Base-by-base conservation (phyloP, 2,113 vertebrate species). In the Trematocara variabile region DNA sequence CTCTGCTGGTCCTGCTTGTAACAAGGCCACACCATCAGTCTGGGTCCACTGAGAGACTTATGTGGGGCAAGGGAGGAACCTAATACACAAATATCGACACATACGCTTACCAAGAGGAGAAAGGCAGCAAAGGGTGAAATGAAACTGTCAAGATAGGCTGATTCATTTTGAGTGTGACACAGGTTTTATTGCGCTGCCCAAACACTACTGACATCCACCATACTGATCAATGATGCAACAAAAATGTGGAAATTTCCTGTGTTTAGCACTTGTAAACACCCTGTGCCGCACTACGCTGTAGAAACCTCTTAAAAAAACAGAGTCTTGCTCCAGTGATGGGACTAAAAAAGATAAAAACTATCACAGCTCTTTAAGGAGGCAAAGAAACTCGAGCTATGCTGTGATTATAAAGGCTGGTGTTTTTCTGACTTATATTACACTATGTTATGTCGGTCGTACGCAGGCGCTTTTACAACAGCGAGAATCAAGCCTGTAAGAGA, bases 151-250 rank as follows among this genome's bases (percentile, higher is more conserved):
- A n/a, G 25, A 28, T 10, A 18, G 68, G 68, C 14, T 11, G 68
- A 48, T 30, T 48, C 14, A 30, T 41, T 28, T 18, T 0, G 5
- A 16, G 8, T 30, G 68, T 75, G 14, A 73, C 41, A 9, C 75
- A 9, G 13, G 1, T 18, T 94, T 96, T 13, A 54, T 53, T 50
- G 12, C 44, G 77, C 68, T 30, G 1, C 30, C n/a, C 14, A 78
- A 84, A 90, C 89, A 90, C 89, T 91, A 91, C 22, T 48, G 50
- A 77, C 12, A 25, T 13, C 13, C 12, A 60, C 6, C 2, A 65
- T 77, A 4, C 48, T 75, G 11, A 53, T 46, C 8, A 25, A 81
- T 84, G 4, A 25, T 44, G 18, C 14, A 54, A 37, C 34, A 53
- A 54, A 50, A 46, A 37, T 6, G 20, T 79, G 11, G n/a, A 6